Evolutionary conservation across 2,797 vertebrate species (phyloP).

Genomic region (Dendrocincla fuliginosa): DNA sequence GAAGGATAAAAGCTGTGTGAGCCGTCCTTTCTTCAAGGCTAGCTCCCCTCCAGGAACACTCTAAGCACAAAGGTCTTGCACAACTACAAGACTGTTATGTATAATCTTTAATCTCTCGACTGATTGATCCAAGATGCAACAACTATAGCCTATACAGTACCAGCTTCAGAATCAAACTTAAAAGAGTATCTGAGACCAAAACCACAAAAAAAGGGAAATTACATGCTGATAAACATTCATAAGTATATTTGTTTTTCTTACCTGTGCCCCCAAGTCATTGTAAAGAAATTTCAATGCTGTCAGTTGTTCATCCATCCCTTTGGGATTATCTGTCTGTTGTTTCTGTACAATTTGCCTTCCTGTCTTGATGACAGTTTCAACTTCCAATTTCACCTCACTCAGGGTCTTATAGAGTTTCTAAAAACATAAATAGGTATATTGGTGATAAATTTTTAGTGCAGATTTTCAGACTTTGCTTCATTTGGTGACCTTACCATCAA

Average conservation of each 20-base stretch:
- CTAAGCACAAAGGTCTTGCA: background rate
- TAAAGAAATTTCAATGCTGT: constrained; percentile 95
- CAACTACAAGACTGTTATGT: background rate
- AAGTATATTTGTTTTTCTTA: constrained; percentile 38
- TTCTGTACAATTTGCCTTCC: constrained; percentile 98
- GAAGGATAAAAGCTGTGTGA: background rate
- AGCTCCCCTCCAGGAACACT: background rate
- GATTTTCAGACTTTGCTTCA: background rate
- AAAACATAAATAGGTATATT: background rate
- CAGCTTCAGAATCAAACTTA: background rate
- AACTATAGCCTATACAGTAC: background rate
- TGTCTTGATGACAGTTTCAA: constrained; percentile 98
- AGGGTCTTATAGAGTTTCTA: constrained; percentile 96
- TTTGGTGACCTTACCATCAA: background rate
- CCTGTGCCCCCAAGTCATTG: constrained; percentile 95
- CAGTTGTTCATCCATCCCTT: constrained; percentile 94
- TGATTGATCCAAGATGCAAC: background rate
- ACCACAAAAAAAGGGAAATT: background rate
- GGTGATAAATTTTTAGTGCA: background rate
- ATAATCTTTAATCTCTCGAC: background rate
- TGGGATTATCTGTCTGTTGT: constrained; percentile 97
- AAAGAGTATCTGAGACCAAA: background rate
- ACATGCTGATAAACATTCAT: background rate
- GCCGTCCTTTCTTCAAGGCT: background rate
- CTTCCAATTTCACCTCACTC: constrained; percentile 97